Conservation (phyloP, 2,113 vertebrate genomes). For the Siniperca chuatsi region DNA sequence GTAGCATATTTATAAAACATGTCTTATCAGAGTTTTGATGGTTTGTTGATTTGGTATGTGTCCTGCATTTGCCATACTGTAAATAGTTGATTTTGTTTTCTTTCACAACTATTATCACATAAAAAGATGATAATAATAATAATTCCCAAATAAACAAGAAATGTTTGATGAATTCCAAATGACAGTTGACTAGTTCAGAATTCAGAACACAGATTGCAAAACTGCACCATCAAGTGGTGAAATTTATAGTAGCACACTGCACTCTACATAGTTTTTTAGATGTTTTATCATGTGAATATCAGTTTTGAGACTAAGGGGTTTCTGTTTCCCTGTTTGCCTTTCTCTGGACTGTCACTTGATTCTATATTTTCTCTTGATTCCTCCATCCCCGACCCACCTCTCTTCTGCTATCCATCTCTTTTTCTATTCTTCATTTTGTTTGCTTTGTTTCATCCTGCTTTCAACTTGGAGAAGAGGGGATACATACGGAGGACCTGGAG, state of each 20-base stretch:
- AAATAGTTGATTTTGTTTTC: neutral
- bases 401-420: conserved; percentile 29
- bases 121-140: neutral
- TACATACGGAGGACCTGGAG: conserved; percentile 97
- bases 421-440: conserved; percentile 53
- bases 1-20: neutral
- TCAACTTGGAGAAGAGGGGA: conserved; percentile 97
- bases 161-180: conserved; percentile 16
- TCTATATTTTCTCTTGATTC: conserved; percentile 47
- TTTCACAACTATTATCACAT: neutral
- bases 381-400: conserved; percentile 15
- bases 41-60: neutral
- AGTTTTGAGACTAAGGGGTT: conserved; percentile 63
- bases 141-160: neutral
- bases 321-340: conserved; percentile 51
- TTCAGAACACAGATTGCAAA: conserved; percentile 43
- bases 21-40: neutral
- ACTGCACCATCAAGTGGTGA: conserved; percentile 80
- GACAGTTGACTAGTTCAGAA: neutral
- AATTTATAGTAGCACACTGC: conserved; percentile 22
- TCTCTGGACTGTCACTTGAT: conserved; percentile 55
- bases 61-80: neutral
- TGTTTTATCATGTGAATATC: conserved; percentile 3
- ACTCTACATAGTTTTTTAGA: neutral
- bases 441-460: conserved; percentile 81